phyloP scores from a whole-genome alignment of 2,797 vertebrate genomes.

The Platyrinchus mystaceus region DNA sequence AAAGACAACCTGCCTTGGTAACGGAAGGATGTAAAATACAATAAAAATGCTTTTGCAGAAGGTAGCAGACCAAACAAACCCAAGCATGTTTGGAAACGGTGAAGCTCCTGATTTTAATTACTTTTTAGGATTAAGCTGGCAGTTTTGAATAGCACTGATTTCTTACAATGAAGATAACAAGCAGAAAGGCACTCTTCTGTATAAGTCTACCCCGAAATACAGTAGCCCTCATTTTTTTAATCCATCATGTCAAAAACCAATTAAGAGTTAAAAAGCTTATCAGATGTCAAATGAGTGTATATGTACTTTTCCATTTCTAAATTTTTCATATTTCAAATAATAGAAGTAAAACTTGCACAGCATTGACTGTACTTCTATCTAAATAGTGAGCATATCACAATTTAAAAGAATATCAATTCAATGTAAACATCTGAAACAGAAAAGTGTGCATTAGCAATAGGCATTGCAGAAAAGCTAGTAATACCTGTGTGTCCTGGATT shows the following conservation, averaged over 20 bases:
- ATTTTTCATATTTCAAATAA: background rate
- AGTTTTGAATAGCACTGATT: background rate
- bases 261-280: background rate
- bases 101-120: background rate
- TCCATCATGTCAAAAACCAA: background rate
- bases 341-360: background rate
- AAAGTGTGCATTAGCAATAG: background rate
- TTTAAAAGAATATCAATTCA: background rate
- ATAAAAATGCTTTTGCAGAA: background rate
- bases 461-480: background rate
- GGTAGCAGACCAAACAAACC: background rate
- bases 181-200: background rate
- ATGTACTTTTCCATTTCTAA: fast-evolving
- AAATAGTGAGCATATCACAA: fast-evolving
- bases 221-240: background rate
- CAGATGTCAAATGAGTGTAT: background rate
- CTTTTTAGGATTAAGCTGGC: background rate
- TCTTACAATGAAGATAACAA: background rate
- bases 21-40: fast-evolving
- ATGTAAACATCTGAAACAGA: background rate
- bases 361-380: background rate
- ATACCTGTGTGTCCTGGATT: background rate
- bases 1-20: background rate
- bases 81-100: background rate
- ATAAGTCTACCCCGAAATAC: background rate